Evolutionary conservation across 2,888 invertebrate genomes (phyloP).

Genomic region (Callinectes sapidus): DNA sequence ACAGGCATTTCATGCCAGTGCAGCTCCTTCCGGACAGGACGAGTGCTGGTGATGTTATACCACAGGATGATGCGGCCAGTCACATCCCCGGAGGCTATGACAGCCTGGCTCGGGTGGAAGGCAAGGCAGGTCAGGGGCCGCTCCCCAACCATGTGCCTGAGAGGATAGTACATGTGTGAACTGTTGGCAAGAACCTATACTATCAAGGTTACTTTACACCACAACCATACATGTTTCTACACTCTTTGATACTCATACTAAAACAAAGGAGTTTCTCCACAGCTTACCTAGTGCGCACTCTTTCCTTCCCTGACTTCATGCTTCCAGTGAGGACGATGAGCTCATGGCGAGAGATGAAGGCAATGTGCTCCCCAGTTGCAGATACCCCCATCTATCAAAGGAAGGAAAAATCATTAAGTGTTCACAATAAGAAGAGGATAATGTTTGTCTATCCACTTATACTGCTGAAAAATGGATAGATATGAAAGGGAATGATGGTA

Average conservation of each 20-base stretch:
- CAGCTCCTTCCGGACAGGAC: slow-evolving; percentile 78
- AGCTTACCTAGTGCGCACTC: neutral
- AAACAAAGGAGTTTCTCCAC: neutral
- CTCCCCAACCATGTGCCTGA: slow-evolving; percentile 62
- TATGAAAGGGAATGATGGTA: too few relatives aligned
- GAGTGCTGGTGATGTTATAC: slow-evolving; percentile 76
- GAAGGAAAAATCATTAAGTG: neutral
- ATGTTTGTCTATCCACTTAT: too few relatives aligned
- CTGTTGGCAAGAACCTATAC: neutral
- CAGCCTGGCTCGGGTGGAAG: slow-evolving; percentile 82
- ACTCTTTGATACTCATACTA: neutral
- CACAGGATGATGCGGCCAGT: slow-evolving; percentile 82
- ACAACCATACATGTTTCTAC: neutral
- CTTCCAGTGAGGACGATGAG: slow-evolving; percentile 18
- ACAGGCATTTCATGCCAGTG: slow-evolving; percentile 89
- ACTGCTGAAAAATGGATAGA: too few relatives aligned
- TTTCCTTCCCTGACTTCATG: neutral
- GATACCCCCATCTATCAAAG: neutral
- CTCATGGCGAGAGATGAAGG: neutral
- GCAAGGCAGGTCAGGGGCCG: slow-evolving; percentile 81
- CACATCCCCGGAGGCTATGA: slow-evolving; percentile 83
- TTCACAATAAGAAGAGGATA: neutral
- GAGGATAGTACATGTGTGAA: neutral
- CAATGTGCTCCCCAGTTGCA: slow-evolving; percentile 10
- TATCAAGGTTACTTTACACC: neutral